These are phyloP conservation scores for Lasioglossum morio DNA, from an alignment of 2,888 invertebrate species.

Conservation along the genomic window DNA sequence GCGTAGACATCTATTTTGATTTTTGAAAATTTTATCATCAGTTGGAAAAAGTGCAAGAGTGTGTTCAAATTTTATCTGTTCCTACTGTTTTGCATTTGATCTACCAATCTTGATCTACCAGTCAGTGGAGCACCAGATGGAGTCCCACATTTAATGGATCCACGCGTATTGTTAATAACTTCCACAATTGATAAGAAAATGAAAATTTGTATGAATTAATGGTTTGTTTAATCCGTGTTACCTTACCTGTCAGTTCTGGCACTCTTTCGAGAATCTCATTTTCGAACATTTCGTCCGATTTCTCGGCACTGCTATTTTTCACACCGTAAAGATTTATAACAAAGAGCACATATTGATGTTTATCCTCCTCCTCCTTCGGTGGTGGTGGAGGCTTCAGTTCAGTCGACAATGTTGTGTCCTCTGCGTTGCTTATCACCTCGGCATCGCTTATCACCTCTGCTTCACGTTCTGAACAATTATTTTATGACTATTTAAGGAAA, in stretches of 20 bases:
- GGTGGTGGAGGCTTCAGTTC: constrained; percentile 74
- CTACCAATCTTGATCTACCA: too few species aligned
- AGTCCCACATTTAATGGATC: too few species aligned
- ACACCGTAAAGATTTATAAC: constrained; percentile 80
- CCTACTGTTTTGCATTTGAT: too few species aligned
- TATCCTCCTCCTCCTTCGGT: constrained; percentile 63
- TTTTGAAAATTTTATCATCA: too few species aligned
- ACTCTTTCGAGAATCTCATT: constrained; percentile 70
- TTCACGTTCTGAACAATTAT: constrained; percentile 3
- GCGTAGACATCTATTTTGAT: too few species aligned
- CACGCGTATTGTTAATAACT: too few species aligned
- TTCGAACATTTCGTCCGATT: constrained; percentile 75
- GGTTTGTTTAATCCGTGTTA: background rate
- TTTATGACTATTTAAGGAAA: too few species aligned
- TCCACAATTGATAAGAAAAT: too few species aligned
- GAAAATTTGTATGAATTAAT: background rate
- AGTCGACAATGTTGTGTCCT: constrained; percentile 67
- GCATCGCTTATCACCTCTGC: background rate
- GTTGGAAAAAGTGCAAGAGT: too few species aligned
- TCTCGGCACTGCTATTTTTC: constrained; percentile 75
- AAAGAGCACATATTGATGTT: constrained; percentile 72
- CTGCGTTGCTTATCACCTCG: background rate
- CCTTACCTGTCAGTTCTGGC: constrained; percentile 75
- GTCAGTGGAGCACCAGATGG: too few species aligned
- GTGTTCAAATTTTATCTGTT: too few species aligned